Evolutionary conservation across 2,888 invertebrate species (phyloP).

Genomic region (Ceratothoa steindachneri): DNA sequence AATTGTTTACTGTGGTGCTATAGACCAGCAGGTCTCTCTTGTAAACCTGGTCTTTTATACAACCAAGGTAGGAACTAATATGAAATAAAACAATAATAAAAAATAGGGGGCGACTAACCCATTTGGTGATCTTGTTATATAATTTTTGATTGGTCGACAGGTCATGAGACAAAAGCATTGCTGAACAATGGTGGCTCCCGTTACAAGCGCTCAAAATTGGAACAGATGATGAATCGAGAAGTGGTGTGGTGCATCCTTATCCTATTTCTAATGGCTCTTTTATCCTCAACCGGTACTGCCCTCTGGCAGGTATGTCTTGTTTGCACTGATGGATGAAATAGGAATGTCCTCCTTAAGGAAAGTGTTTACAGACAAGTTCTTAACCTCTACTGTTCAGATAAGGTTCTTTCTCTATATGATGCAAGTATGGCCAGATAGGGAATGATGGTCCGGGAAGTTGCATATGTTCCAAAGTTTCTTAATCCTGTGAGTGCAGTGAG

Average conservation of each 20-base stretch:
- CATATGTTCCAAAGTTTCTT: too few species aligned
- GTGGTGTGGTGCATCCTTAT: slow-evolving; percentile 72
- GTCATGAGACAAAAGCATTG: slow-evolving; percentile 97
- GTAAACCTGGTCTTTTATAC: too few species aligned
- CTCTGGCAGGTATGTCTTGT: slow-evolving; percentile 49
- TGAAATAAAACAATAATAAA: too few species aligned
- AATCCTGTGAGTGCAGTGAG: too few species aligned
- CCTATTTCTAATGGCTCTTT: slow-evolving; percentile 56
- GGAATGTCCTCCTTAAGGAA: too few species aligned
- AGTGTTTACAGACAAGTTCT: not conserved
- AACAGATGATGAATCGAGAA: slow-evolving; percentile 90
- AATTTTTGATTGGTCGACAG: slow-evolving; percentile 53
- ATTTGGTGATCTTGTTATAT: too few species aligned
- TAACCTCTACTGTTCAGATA: not conserved
- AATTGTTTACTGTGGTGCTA: too few species aligned
- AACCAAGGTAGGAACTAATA: too few species aligned
- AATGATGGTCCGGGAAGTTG: slow-evolving; percentile 25
- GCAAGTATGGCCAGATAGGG: slow-evolving; percentile 29
- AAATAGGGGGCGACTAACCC: too few species aligned
- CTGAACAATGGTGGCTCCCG: slow-evolving; percentile 93
- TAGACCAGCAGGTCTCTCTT: too few species aligned
- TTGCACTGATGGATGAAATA: not conserved
- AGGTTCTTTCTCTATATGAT: slow-evolving; percentile 20
- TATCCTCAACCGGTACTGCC: slow-evolving; percentile 55
- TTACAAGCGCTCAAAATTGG: slow-evolving; percentile 85